A percentile compares a stretch with the other conserved stretches of the same genome.
Evolutionary conservation across 2,888 invertebrate genomes (phyloP).

Genomic region (Drosophila cognata): DNA sequence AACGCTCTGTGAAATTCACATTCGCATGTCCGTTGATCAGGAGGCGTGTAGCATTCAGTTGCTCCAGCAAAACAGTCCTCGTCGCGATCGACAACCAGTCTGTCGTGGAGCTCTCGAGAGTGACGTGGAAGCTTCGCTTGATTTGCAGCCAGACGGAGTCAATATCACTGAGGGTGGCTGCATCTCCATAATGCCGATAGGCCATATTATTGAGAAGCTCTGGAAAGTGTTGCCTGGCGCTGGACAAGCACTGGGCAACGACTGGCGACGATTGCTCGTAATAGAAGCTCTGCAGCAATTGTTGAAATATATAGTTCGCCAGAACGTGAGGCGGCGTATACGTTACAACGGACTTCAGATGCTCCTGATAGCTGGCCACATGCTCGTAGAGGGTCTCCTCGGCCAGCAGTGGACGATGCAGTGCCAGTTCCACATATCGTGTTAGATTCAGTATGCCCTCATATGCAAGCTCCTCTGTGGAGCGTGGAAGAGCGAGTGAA

Average conservation of each 20-base stretch:
- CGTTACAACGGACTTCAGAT: conserved; percentile 57
- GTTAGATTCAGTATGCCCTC: conserved; percentile 64
- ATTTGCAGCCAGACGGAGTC: conserved; percentile 75
- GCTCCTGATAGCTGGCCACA: conserved; percentile 69
- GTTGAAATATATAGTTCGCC: conserved; percentile 81
- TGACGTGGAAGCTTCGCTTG: conserved; percentile 60
- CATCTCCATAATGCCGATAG: conserved; percentile 63
- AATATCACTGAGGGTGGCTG: conserved; percentile 69
- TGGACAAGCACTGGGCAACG: conserved; percentile 67
- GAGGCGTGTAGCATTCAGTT: conserved; percentile 68
- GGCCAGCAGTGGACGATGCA: conserved; percentile 57
- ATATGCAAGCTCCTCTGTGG: conserved; percentile 59
- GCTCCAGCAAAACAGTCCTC: conserved; percentile 62
- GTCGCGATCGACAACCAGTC: conserved; percentile 68
- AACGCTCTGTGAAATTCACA: conserved; percentile 67
- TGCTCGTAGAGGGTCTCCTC: conserved; percentile 73
- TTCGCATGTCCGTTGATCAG: conserved; percentile 60
- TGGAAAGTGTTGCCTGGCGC: conserved; percentile 65
- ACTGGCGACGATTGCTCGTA: conserved; percentile 45
- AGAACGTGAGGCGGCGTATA: conserved; percentile 48
- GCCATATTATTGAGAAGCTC: conserved; percentile 78
- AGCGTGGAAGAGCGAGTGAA: conserved; percentile 50
- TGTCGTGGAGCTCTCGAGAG: conserved; percentile 54
- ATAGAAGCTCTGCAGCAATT: conserved; percentile 73
- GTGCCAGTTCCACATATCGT: conserved; percentile 66